Percentiles rank a stretch among this genome's conserved stretches.
phyloP scores from a whole-genome alignment of 2,113 vertebrate genomes.

The Engraulis encrasicolus region DNA sequence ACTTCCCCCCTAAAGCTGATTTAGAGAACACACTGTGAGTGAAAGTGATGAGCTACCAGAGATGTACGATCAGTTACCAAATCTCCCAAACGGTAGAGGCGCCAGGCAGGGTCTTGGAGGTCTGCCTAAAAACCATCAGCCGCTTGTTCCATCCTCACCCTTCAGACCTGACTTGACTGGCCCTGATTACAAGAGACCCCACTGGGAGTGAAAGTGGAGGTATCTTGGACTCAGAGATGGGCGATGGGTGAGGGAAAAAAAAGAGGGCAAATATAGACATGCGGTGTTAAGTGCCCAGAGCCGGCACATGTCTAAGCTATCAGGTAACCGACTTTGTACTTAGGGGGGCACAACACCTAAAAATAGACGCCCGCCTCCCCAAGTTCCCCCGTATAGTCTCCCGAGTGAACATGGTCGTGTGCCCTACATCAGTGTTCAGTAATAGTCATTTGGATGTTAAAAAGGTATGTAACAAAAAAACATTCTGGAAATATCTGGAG shows the following conservation, averaged over 20 bases:
- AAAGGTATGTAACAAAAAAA: conserved; percentile 65
- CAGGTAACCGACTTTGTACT: conserved; percentile 77
- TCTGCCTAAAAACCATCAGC: background rate
- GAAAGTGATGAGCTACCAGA: too few relatives aligned
- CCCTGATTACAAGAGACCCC: conserved; percentile 3
- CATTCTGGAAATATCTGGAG: conserved; percentile 54
- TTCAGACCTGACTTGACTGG: background rate
- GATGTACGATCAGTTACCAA: too few relatives aligned
- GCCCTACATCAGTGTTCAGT: conserved; percentile 63
- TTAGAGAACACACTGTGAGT: too few relatives aligned
- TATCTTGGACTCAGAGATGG: background rate
- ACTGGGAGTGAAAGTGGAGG: conserved; percentile 1
- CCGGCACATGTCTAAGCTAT: conserved; percentile 71
- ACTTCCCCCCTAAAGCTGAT: too few relatives aligned
- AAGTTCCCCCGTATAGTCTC: conserved; percentile 57
- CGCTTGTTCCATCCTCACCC: background rate
- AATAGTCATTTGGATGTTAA: conserved; percentile 59
- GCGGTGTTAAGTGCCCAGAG: conserved; percentile 61
- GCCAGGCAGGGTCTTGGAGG: background rate
- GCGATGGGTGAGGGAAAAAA: conserved; percentile 47
- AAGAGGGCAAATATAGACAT: conserved; percentile 67
- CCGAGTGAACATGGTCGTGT: conserved; percentile 59
- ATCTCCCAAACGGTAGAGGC: background rate
- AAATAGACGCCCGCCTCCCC: conserved; percentile 72
- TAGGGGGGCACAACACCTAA: conserved; percentile 68